Evolutionary conservation across 2,113 vertebrate species (phyloP), one percentile per base, ranked within the genome.

Genomic region (Melanostigma gelatinosum): DNA sequence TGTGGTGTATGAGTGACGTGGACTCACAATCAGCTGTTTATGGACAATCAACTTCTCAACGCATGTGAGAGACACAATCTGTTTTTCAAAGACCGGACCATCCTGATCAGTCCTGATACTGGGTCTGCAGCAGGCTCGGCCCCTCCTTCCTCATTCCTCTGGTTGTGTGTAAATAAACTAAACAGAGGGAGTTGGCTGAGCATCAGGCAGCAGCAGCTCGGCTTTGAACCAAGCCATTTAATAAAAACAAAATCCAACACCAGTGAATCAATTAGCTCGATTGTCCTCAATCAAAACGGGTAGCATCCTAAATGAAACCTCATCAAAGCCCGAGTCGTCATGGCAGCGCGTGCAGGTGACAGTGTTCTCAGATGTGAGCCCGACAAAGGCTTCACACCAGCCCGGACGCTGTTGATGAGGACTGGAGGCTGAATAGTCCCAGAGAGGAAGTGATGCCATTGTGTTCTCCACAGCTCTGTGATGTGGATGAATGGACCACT

Each of bases 301-400:
- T 4, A 38, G n/a, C 36, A 0, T 66, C 38, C n/a, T 74, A 12
- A 77, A 89, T 69, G 57, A 83, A 85, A 71, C 72, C 24, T 6
- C 64, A 89, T 92, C 82, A 92, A 91, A 90, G 84, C 66, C 11
- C 3, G 3, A 0, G 87, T 88, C 67, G 92, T 36, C 89, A 87
- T 89, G 91, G 72, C 83, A 87, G n/a, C 86, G 18, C 0, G 5
- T 70, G 82, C 91, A 92, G 90, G 88, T 93, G 87, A 90, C 75
- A 58, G 58, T 4, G 65, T 54, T 81, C 67, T 82, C 55, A 84
- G 72, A 91, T 75, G 79, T 42, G 78, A 79, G 72, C 78, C 75
- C 32, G 46, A 89, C 90, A 93, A 93, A 88, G 20, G 88, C 91
- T 93, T 93, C 91, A 88, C 87, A 91, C 91, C 92, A 86, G 90